Conservation (phyloP, 2,113 vertebrate species). For the Hypocryptadius cinnamomeus region DNA sequence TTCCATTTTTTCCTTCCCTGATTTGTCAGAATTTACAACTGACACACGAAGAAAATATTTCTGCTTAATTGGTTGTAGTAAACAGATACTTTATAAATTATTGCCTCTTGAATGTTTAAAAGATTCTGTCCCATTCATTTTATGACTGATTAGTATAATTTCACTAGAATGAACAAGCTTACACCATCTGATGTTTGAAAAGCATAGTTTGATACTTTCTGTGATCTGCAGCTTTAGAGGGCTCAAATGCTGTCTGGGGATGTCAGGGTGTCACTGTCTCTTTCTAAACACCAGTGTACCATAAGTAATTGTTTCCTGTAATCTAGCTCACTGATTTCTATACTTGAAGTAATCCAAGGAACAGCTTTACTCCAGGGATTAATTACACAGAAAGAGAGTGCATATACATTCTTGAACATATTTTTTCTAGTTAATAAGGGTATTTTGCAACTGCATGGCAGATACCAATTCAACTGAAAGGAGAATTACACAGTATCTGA, state of each 20-base stretch:
- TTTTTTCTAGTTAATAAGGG: slow-evolving; percentile 17
- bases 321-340: not conserved
- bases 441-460: not conserved
- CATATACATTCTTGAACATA: not conserved
- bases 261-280: not conserved
- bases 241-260: not conserved
- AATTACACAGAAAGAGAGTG: not conserved
- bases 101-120: not conserved
- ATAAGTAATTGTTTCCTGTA: slow-evolving; percentile 44
- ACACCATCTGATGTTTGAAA: not conserved
- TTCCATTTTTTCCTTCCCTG: not conserved
- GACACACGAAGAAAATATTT: not conserved
- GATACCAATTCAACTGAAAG: not conserved
- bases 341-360: slow-evolving; percentile 13
- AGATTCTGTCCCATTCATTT: not conserved
- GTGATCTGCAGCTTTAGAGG: slow-evolving; percentile 13
- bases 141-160: slow-evolving; percentile 9
- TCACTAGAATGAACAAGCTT: not conserved
- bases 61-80: slow-evolving; percentile 10
- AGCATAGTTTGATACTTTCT: not conserved
- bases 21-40: not conserved
- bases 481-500: not conserved
- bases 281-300: slow-evolving; percentile 2
- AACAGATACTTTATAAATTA: not conserved
- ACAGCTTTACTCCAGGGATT: slow-evolving; percentile 15